Base-by-base conservation (phyloP, 2,113 vertebrate species). In the Sorex fumeus region DNA sequence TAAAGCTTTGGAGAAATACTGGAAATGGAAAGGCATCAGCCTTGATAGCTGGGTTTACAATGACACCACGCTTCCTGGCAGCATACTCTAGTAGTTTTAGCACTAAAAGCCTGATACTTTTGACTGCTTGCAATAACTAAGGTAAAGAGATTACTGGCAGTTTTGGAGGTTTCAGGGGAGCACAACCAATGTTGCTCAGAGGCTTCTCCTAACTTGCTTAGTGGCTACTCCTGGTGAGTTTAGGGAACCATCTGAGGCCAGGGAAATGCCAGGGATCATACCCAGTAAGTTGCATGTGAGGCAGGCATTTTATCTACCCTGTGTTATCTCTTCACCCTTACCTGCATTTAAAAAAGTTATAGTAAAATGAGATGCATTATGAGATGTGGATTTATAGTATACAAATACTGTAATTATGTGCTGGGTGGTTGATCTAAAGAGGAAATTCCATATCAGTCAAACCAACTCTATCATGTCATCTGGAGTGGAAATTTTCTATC, bases 41-140 rank as follows among this genome's bases (percentile, higher is more conserved):
- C 11, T 12, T 82, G 67, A 36, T 36, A 67, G 43, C 66, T 34
- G 66, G 50, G 85, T 84, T n/a, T 77, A 57, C 57, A 64, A 36
- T 32, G 25, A 27, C 50, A 43, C 32, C 36, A 69, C 9, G 43
- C 86, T 67, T n/a, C 64, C 53, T 76, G 57, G 70, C 27, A 81
- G 32, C 62, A 90, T 94, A 43, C 50, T 82, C 11, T 60, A 50
- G 62, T 62, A 69, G 45, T 77, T 84, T 47, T 77, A 13, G 84
- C 36, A 34, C 21, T 89, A 36, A 86, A 79, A 91, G 60, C 91
- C 93, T 67, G 79, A 60, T 34, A 88, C 78, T 11, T 87, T 90
- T 87, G 64, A 82, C 34, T 79, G 36, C 60, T 85, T 90, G 23
- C 23, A 4, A 60, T 69, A 86, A 40, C 12, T 18, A 34, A 28